Evolutionary conservation across 1,140 invertebrate species (phyloP).

Genomic region (Brachystomella parvula): DNA sequence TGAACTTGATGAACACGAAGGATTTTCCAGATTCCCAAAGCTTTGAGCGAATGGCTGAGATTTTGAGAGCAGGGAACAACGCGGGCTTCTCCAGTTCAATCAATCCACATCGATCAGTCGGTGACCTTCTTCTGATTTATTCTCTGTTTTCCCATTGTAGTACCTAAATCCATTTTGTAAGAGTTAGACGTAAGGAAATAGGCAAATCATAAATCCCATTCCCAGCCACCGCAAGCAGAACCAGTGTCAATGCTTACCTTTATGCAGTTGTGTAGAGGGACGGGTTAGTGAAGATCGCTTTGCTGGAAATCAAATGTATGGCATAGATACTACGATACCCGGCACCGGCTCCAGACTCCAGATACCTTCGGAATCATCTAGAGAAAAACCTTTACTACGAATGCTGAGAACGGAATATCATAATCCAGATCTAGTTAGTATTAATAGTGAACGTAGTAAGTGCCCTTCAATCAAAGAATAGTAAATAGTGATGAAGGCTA

Average conservation of each 20-base stretch:
- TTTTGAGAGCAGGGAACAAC: conserved; percentile 67
- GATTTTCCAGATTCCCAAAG: conserved; percentile 85
- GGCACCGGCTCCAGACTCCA: conserved; percentile 29
- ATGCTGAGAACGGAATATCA: too few species aligned
- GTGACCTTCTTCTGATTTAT: conserved; percentile 3
- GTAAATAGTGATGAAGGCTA: too few species aligned
- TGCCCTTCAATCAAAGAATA: too few species aligned
- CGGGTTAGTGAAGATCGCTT: conserved; percentile 32
- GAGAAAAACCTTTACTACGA: too few species aligned
- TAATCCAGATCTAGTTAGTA: too few species aligned
- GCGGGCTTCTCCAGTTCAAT: conserved; percentile 51
- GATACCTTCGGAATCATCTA: conserved; percentile 31
- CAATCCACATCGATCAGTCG: neutral
- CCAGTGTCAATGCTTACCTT: conserved; percentile 28
- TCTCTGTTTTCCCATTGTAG: neutral
- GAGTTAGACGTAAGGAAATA: too few species aligned
- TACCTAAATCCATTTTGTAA: neutral
- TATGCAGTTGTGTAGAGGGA: conserved; percentile 29
- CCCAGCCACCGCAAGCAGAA: too few species aligned
- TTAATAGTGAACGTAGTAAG: too few species aligned
- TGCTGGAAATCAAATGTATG: conserved; percentile 26
- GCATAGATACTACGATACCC: too few species aligned
- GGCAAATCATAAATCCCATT: too few species aligned
- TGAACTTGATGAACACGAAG: conserved; percentile 88
- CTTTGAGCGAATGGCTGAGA: conserved; percentile 74